Base-by-base conservation (phyloP, 2,888 invertebrate species). In the Antheraea yamamai region DNA sequence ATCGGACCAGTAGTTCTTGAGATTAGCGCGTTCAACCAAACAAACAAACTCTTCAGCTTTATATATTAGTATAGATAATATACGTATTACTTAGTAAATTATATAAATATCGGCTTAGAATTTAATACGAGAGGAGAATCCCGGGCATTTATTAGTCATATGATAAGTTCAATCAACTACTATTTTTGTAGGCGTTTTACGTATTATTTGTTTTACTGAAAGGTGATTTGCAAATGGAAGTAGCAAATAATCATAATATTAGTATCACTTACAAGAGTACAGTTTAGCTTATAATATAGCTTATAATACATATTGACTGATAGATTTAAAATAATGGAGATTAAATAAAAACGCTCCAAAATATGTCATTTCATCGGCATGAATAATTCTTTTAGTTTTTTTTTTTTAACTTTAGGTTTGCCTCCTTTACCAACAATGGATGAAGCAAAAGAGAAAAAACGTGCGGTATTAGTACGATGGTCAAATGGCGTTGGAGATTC, bases 371-470 rank as follows among this genome's bases (percentile, higher is more conserved):
- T 64, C 0, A 64, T 64, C 64, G 2, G 10, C 2, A 30, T 30
- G 0, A 26, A 30, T 66, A n/a, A 10, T 30, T 68, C 26, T 64
- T 23, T 64, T 68, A 6, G 6, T 47, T 61, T 18, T 4, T 1
- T 26, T 64, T 23, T 10, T 23, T n/a, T 0, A n/a, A 14, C 26
- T 68, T 20, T 84, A 95, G 96, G 95, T 80, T 89, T 97, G 74
- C 97, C 97, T 74, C 95, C 95, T 8, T 92, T 96, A 83, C 97
- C 97, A 23, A 89, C 89, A 70, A 95, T 97, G 80, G 88, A 96
- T 73, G 95, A 95, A 78, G 93, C 96, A n/a, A 95, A 92, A 79
- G 96, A 96, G 83, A 94, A 93, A 76, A 90, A 94, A 35, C 91
- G 95, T 55, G 93, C 95, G 10, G 90, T 95, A 0, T 86, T 88